Evolutionary conservation across 2,888 invertebrate species (phyloP), one percentile per base, ranked within the genome.

Genomic region (Ecliptopera silaceata): DNA sequence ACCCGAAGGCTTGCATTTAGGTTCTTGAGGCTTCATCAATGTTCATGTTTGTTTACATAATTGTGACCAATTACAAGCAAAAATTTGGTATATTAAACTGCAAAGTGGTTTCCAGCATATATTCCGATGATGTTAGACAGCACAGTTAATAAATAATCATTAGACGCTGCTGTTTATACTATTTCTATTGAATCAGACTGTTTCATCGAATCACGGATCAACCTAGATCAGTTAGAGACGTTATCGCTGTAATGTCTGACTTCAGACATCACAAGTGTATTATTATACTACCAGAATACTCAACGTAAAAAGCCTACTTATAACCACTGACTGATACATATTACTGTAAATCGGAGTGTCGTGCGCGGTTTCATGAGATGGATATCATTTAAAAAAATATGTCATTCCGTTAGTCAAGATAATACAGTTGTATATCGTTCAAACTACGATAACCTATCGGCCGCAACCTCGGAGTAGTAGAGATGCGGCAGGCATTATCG

Each of bases 401-500:
- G 85, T 81, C 82, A 78, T 74, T 74, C 86, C 85, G 88, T 86
- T 87, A 88, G 68, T 66, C 71, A 74, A 76, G 74, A 79, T 82
- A 79, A 83, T 82, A 81, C 79, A 82, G 81, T 83, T 82, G 85
- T 82, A 80, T 80, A 80, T 80, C 76, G 74, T 78, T 77, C 71
- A 68, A 74, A 76, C 68, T 68, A 74, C 74, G 88, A 88, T 88
- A 89, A 89, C 87, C 89, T 88, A 86, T 86, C 84, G 86, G 75
- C 80, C 76, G 66, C 71, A 75, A 76, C 71, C 75, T 55, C 52
- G 67, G 70, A 73, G 75, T 73, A 72, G 72, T 72, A 76, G 80
- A 82, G 85, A 84, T 77, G 82, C 78, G 82, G 80, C 81, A 75
- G 77, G 82, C 82, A 84, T 79, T 88, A 88, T 90, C 89, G 88